Percentiles rank a stretch among this genome's conserved stretches.
Conservation (phyloP, 2,113 vertebrate genomes). For the Tichodroma muraria region DNA sequence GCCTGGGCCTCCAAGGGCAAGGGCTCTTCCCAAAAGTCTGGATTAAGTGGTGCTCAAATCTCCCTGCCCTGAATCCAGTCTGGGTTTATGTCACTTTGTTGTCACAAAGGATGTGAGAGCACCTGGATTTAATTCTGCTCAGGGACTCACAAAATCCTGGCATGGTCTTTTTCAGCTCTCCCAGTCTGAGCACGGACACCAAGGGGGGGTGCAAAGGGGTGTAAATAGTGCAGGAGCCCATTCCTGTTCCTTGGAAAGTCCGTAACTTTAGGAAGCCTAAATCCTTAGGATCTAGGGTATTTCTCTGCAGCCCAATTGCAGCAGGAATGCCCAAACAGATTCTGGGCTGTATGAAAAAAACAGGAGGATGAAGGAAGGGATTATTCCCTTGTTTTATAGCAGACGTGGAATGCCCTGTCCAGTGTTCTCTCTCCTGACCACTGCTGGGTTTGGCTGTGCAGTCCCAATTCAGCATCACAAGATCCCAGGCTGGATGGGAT, state of each 20-base stretch:
- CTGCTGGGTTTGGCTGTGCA: background rate
- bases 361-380: background rate
- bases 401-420: background rate
- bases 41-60: background rate
- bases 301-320: background rate
- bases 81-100: background rate
- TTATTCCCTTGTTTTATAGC: background rate
- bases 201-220: background rate
- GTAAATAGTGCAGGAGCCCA: background rate
- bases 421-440: background rate
- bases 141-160: background rate
- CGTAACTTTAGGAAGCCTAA: background rate
- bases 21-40: background rate
- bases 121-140: background rate
- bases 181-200: background rate
- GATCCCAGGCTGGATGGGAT: background rate
- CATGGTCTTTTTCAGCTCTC: background rate
- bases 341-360: background rate
- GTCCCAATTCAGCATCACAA: background rate
- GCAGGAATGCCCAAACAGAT: background rate
- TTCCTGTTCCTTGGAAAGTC: background rate
- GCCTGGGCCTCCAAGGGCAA: background rate
- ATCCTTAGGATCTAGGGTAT: background rate
- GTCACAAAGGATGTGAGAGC: background rate
- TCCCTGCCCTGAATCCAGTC: background rate